phyloP scores from a whole-genome alignment of 1,140 invertebrate species.

The Zaprionus lachaisei region DNA sequence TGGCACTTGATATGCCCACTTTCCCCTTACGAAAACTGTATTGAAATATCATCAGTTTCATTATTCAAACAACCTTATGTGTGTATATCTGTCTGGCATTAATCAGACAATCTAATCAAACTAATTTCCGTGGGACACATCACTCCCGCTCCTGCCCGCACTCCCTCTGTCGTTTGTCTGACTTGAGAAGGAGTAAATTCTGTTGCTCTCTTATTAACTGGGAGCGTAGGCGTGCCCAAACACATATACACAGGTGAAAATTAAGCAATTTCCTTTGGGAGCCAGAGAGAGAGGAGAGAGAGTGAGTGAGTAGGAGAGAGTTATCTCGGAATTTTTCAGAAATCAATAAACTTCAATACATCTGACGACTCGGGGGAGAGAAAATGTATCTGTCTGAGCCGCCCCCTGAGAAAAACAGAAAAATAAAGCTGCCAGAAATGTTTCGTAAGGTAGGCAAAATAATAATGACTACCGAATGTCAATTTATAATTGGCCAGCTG shows the following conservation, averaged over 20 bases:
- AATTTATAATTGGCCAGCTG: conserved; percentile 21
- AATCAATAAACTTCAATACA: conserved; percentile 21
- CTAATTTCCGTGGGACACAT: conserved; percentile 42
- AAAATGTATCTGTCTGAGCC: conserved; percentile 4
- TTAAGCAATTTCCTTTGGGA: conserved; percentile 36
- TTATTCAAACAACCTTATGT: not conserved
- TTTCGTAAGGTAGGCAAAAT: not conserved
- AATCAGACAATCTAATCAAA: conserved; percentile 43
- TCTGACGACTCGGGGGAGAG: not conserved
- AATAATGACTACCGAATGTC: conserved; percentile 19
- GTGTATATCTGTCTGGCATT: conserved; percentile 10
- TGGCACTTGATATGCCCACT: not conserved
- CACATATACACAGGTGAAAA: conserved; percentile 9
- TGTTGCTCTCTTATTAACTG: conserved; percentile 14
- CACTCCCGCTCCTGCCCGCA: not conserved
- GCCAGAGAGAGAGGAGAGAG: not conserved
- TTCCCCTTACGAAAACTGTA: not conserved
- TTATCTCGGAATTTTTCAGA: conserved; percentile 4
- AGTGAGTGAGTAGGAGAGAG: not conserved
- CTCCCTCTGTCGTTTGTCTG: not conserved
- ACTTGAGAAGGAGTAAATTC: not conserved
- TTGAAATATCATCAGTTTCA: conserved; percentile 17
- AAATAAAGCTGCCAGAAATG: conserved; percentile 5
- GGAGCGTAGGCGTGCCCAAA: not conserved
- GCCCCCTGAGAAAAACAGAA: not conserved